These are phyloP conservation scores for Oceanodroma leucorhoa DNA, from an alignment of 2,797 vertebrate genomes.

Conservation along the genomic window DNA sequence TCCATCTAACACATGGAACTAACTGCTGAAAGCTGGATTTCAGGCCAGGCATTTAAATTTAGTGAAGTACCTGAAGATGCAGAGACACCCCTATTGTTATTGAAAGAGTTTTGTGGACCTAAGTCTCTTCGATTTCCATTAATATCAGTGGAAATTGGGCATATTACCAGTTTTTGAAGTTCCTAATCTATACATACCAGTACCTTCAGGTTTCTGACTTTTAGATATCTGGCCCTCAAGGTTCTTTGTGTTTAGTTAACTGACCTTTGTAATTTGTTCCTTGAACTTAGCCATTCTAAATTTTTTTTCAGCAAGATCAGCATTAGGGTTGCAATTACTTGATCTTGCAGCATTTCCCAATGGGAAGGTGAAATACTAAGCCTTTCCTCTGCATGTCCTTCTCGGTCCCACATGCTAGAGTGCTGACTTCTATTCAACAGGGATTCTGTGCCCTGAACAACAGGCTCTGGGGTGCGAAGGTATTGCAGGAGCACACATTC, in stretches of 20 bases:
- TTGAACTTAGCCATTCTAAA: background rate
- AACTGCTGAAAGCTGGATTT: background rate
- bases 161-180: background rate
- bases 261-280: background rate
- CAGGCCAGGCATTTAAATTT: background rate
- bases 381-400: background rate
- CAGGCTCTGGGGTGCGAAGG: fast-evolving
- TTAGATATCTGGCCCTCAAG: background rate
- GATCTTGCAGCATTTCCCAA: background rate
- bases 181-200: background rate
- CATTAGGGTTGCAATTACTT: background rate
- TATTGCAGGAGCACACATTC: background rate
- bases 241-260: background rate
- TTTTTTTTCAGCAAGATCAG: background rate
- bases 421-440: background rate
- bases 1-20: background rate
- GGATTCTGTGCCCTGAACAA: background rate
- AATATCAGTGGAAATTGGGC: background rate
- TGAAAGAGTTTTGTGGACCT: background rate
- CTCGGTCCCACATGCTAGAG: fast-evolving
- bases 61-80: background rate
- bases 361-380: background rate
- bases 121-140: background rate
- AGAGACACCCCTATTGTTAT: background rate
- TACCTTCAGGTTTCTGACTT: background rate